Base-by-base conservation (phyloP, 1,140 invertebrate genomes). In the Drosophila fuyamai region DNA sequence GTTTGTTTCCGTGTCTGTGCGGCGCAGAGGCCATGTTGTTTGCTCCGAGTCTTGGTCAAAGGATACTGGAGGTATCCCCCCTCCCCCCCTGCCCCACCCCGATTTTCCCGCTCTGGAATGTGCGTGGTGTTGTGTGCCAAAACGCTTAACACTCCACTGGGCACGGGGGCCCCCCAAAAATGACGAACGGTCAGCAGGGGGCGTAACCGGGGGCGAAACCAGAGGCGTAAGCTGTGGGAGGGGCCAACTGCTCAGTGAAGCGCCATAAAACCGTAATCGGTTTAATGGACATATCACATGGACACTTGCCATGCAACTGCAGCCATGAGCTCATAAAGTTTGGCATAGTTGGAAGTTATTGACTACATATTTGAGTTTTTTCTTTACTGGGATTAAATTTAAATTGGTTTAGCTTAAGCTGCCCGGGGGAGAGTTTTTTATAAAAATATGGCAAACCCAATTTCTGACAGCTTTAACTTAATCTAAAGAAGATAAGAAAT, bases 91-190 rank as follows among this genome's bases (percentile, higher is more conserved):
- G n/a, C n/a, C n/a, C n/a, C n/a, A n/a, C 27, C 43, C 18, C 9
- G 18, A 35, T 35, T 50, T 50, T 32, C 2, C 13, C 8, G n/a
- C 27, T 10, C 8, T 10, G 48, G 48, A 35, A 50, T 35, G 48
- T 35, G 47, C 47, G 47, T 50, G 47, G 48, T 9, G 14, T 35
- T 50, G 48, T 50, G 57, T 56, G 56, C 36, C 50, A 71, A 80
- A 81, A 80, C 73, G 63, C 78, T 81, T 81, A 80, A 80, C 78
- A 79, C 77, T 76, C 57, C 74, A 61, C 58, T 61, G 72, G 46
- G 32, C 72, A 76, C 56, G 50, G n/a, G 44, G 47, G 54, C 57
- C 48, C 47, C 47, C 12, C n/a, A 61, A 41, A 54, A 23, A 29
- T 53, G 67, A 36, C 36, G 58, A 51, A 13, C 38, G 29, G 36